A percentile compares a stretch with the other conserved stretches of the same genome.
Conservation (phyloP, 2,797 vertebrate genomes). For the Rhinatrema bivittatum region DNA sequence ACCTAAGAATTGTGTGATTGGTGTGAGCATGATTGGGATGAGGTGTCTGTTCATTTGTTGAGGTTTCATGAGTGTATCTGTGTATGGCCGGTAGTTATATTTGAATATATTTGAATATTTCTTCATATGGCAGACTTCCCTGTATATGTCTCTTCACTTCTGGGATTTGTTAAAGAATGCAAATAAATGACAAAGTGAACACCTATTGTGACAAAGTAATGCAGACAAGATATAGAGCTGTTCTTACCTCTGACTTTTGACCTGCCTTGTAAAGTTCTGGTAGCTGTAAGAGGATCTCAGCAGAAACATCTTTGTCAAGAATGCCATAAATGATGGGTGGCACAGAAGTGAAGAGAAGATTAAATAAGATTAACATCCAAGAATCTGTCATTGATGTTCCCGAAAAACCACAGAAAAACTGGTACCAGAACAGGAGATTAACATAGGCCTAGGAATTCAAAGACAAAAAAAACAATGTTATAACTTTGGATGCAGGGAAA, state of each 20-base stretch:
- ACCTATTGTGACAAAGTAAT: too few relatives aligned
- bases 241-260: slow-evolving; percentile 69
- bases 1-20: too few relatives aligned
- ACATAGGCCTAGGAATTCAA: slow-evolving; percentile 75
- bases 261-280: slow-evolving; percentile 73
- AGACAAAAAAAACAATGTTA: slow-evolving; percentile 1
- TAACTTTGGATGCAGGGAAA: slow-evolving; percentile 5
- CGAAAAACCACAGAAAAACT: slow-evolving; percentile 95
- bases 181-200: too few relatives aligned
- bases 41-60: too few relatives aligned
- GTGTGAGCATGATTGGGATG: too few relatives aligned
- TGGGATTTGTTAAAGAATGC: too few relatives aligned
- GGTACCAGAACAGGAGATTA: slow-evolving; percentile 93
- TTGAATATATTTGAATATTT: too few relatives aligned
- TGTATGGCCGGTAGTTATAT: too few relatives aligned
- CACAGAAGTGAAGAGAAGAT: slow-evolving; percentile 85
- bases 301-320: slow-evolving; percentile 73
- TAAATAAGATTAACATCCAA: slow-evolving; percentile 93
- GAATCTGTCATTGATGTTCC: slow-evolving; percentile 88
- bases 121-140: too few relatives aligned
- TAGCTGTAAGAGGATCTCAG: slow-evolving; percentile 57
- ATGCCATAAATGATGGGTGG: slow-evolving; percentile 84
- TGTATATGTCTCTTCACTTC: too few relatives aligned
- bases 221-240: too few relatives aligned
- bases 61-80: too few relatives aligned